Evolutionary conservation across 2,797 vertebrate genomes (phyloP).

Genomic region (Spinus olivaceus): DNA sequence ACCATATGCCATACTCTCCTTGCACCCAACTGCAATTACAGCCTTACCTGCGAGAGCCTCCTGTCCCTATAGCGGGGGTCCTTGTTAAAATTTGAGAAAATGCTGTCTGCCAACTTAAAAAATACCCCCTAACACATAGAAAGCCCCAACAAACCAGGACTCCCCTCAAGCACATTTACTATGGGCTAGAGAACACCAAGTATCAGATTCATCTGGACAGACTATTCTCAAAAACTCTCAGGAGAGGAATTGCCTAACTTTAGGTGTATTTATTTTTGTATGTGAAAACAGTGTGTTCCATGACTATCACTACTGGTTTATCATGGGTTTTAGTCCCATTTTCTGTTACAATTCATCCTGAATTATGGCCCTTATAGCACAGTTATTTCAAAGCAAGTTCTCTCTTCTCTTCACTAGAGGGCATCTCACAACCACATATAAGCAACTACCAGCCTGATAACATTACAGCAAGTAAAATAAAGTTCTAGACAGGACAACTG

Average conservation of each 20-base stretch:
- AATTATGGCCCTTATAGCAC: rapidly evolving
- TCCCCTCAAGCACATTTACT: neutral
- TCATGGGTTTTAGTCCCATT: neutral
- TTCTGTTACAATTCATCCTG: neutral
- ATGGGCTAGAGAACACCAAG: neutral
- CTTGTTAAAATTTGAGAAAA: neutral
- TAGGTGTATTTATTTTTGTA: neutral
- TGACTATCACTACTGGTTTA: neutral
- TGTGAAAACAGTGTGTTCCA: rapidly evolving
- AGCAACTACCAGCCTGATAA: neutral
- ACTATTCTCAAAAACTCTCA: neutral
- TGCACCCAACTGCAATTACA: neutral
- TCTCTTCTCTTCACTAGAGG: conserved; percentile 33
- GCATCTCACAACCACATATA: neutral
- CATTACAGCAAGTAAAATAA: neutral
- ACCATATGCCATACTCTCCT: rapidly evolving
- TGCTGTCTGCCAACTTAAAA: neutral
- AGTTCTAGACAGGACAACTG: neutral
- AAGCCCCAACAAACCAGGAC: neutral
- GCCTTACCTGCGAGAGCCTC: neutral
- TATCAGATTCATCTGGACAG: neutral
- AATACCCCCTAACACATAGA: neutral
- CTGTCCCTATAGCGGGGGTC: rapidly evolving
- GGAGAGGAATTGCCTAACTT: neutral
- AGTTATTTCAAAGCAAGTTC: neutral